Conservation (phyloP, 2,888 invertebrate genomes). For the Drosophila crucigera region DNA sequence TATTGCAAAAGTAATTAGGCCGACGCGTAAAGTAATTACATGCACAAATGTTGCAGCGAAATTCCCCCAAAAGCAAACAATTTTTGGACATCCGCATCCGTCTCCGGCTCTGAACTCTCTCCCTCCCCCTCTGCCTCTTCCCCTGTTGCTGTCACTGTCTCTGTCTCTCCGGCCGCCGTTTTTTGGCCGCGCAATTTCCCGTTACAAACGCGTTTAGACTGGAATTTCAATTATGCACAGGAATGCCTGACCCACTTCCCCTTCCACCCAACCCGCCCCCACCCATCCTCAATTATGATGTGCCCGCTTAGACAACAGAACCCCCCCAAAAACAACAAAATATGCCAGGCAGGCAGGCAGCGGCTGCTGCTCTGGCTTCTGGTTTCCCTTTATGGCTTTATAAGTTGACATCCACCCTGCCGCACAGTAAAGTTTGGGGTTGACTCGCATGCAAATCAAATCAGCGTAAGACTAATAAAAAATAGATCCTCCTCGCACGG, state of each 20-base stretch:
- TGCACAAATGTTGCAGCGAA: slow-evolving; percentile 30
- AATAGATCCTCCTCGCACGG: slow-evolving; percentile 40
- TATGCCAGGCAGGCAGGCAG: slow-evolving; percentile 44
- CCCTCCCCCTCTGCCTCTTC: background rate
- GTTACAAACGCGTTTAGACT: slow-evolving; percentile 78
- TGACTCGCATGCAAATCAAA: slow-evolving; percentile 61
- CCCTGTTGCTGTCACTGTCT: background rate
- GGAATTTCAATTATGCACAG: slow-evolving; percentile 80
- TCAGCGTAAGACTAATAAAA: slow-evolving; percentile 57
- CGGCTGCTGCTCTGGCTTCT: slow-evolving; percentile 13
- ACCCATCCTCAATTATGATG: slow-evolving; percentile 66
- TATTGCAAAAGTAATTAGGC: slow-evolving; percentile 34
- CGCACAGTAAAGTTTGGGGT: slow-evolving; percentile 20
- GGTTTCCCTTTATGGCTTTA: slow-evolving; percentile 49
- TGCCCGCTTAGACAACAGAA: slow-evolving; percentile 39
- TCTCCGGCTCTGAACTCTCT: slow-evolving; percentile 32
- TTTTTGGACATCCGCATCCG: slow-evolving; percentile 60
- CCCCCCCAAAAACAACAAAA: slow-evolving; percentile 44
- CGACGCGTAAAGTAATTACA: slow-evolving; percentile 16
- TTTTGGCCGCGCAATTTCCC: slow-evolving; percentile 76
- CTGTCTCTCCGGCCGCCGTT: slow-evolving; percentile 34
- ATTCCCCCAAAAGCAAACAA: slow-evolving; percentile 19
- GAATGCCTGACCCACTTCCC: slow-evolving; percentile 54
- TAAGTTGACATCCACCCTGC: slow-evolving; percentile 23
- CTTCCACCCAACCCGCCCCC: background rate